Percentiles rank a stretch among this genome's conserved stretches.
Evolutionary conservation across 2,113 vertebrate genomes (phyloP).

Genomic region (Trochalopteron elliotii): DNA sequence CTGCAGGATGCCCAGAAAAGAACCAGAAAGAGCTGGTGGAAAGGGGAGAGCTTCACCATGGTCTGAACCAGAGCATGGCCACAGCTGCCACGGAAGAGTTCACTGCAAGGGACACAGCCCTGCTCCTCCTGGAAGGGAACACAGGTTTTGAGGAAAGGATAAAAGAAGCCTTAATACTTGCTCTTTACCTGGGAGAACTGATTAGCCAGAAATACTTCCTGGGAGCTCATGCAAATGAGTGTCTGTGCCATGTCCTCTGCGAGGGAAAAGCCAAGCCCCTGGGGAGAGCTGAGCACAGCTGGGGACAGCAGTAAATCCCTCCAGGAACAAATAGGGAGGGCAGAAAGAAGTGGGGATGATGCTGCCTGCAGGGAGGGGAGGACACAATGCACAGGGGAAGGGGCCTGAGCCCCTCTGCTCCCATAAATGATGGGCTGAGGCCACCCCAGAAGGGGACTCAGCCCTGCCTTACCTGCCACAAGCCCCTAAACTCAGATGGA

Average conservation of each 20-base stretch:
- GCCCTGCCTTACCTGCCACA: not conserved
- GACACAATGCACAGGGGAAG: rapidly evolving
- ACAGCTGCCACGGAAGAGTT: rapidly evolving
- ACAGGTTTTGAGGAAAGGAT: not conserved
- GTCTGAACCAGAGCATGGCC: not conserved
- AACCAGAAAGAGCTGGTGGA: not conserved
- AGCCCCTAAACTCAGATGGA: not conserved
- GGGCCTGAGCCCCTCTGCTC: not conserved
- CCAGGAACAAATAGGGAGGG: not conserved
- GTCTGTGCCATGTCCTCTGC: not conserved
- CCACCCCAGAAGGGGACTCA: not conserved
- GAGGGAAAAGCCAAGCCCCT: not conserved
- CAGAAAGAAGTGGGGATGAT: not conserved
- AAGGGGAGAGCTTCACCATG: rapidly evolving
- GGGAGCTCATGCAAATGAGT: not conserved
- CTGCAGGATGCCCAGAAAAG: not conserved
- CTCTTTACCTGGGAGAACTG: not conserved
- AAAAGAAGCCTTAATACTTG: not conserved
- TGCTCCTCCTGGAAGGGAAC: not conserved
- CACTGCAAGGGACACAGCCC: rapidly evolving
- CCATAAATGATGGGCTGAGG: not conserved
- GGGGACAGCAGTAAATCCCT: not conserved
- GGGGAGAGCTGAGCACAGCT: not conserved
- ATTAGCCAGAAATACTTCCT: not conserved
- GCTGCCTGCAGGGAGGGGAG: not conserved